Evolutionary conservation across 2,888 invertebrate genomes (phyloP), one percentile per base, ranked within the genome.

Genomic region (Diaprepes abbreviatus): DNA sequence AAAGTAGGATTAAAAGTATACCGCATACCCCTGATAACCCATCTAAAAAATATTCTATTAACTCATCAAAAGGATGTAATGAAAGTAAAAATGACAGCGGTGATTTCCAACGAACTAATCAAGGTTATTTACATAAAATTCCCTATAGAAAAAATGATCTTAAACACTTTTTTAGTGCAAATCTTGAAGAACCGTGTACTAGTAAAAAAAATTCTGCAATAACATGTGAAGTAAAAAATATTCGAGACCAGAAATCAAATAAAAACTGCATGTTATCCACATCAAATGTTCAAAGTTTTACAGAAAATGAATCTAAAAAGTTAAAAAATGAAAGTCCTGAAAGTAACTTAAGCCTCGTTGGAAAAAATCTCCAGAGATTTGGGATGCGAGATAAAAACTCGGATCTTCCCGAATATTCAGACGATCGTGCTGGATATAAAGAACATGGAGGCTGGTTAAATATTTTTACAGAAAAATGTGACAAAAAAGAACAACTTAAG

Each of bases 311-410:
- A 5, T 16, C 28, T 7, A 10, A 4, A 45, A 21, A 45, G 45
- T 24, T 45, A n/a, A 28, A 28, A 28, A 50, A 50, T 28, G 14
- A 7, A 50, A 28, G 14, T 7, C 16, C 48, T 14, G 28, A 14
- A 14, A 28, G 48, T 50, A 28, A 14, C 9, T 50, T 50, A 24
- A 50, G 28, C 21, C 14, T 14, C 3, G 14, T 28, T 9, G 28
- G 48, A 50, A 28, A 48, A 16, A 50, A 28, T 50, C 48, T 14
- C 14, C 1, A 12, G 48, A 50, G 28, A 50, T 50, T 28, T 24
- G 48, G 9, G 28, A 50, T n/a, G 3, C 28, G 16, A 9, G 28
- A 50, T 50, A 28, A 28, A 50, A 50, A 28, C 28, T 50, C 7
- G 28, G 14, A 28, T 28, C 16, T 6, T 14, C 9, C 12, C 14